These are phyloP conservation scores for Synergus itoensis DNA, from an alignment of 2,888 invertebrate species.

Conservation along the genomic window DNA sequence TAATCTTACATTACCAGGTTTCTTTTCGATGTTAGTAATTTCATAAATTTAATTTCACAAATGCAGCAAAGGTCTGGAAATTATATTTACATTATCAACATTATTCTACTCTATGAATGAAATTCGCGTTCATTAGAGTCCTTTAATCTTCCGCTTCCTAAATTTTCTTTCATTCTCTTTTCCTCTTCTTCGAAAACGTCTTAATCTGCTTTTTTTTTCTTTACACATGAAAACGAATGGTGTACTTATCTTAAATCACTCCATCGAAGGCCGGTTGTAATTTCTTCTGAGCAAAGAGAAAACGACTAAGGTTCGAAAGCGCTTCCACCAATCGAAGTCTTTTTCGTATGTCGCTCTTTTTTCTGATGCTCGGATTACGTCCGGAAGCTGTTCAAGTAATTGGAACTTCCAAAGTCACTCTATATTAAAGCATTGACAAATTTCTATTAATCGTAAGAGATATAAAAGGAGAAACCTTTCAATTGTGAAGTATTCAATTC, in stretches of 20 bases:
- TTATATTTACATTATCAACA: neutral
- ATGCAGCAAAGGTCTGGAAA: neutral
- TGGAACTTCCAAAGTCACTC: constrained; percentile 43
- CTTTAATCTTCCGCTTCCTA: neutral
- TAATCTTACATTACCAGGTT: neutral
- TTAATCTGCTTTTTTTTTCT: constrained; percentile 52
- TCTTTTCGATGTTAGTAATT: neutral
- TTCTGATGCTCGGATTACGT: constrained; percentile 47
- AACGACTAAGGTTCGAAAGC: constrained; percentile 47
- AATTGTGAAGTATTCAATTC: too few relatives aligned
- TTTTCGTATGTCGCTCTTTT: constrained; percentile 45
- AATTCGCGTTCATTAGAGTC: neutral
- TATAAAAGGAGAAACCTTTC: too few relatives aligned
- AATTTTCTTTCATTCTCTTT: constrained; percentile 44
- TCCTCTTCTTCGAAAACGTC: constrained; percentile 46
- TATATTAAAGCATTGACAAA: constrained; percentile 42
- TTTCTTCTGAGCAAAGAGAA: constrained; percentile 55
- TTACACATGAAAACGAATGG: constrained; percentile 63
- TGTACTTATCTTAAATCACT: constrained; percentile 67
- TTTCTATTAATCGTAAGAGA: neutral
- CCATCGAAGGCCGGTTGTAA: constrained; percentile 61
- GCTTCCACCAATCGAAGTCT: constrained; percentile 37
- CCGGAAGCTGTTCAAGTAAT: constrained; percentile 40
- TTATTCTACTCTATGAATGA: neutral
- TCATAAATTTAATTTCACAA: neutral